Evolutionary conservation across 2,888 invertebrate species (phyloP), one percentile per base, ranked within the genome.

Genomic region (Epicampocera succincta): DNA sequence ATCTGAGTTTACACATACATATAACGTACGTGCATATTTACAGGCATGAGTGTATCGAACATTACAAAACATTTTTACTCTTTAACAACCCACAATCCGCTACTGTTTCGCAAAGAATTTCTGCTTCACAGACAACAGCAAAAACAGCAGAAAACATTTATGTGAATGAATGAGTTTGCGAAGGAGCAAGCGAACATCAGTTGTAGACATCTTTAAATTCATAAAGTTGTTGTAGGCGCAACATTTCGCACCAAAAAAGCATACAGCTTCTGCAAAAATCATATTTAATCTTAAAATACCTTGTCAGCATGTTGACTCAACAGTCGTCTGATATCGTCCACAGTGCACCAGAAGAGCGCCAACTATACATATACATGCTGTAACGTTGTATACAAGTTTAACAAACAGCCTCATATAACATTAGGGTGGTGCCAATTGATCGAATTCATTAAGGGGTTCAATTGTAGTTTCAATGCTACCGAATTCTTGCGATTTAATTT

Each of bases 221-320:
- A 83, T 84, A 81, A 69, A 79, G 63, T 81, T 77, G 76, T 76
- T 83, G 74, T 78, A 72, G 75, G 76, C 65, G 29, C 63, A 83
- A 71, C 61, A 56, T 68, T 76, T 33, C 33, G 33, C 33, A 66
- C 66, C 56, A 65, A 65, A 69, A 61, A 33, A 33, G 33, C 1
- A 33, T 33, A 42, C 60, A 72, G 21, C 33, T 74, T 46, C 15
- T 60, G n/a, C 4, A 52, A 65, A 58, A 58, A 56, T 52, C 33
- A 69, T 76, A 48, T 56, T 48, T 65, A 48, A 48, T 48, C 40
- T 44, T 44, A 69, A 76, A 61, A 21, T 69, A 71, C 40, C 29
- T 63, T 77, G 61, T 77, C 69, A 77, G 77, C 69, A 77, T 46
- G 77, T 71, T 77, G 61, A n/a, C 63, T 71, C 52, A 71, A 71